Percentiles rank a stretch among this genome's conserved stretches.
Conservation (phyloP, 1,140 invertebrate species). For the Lepidurus apus region DNA sequence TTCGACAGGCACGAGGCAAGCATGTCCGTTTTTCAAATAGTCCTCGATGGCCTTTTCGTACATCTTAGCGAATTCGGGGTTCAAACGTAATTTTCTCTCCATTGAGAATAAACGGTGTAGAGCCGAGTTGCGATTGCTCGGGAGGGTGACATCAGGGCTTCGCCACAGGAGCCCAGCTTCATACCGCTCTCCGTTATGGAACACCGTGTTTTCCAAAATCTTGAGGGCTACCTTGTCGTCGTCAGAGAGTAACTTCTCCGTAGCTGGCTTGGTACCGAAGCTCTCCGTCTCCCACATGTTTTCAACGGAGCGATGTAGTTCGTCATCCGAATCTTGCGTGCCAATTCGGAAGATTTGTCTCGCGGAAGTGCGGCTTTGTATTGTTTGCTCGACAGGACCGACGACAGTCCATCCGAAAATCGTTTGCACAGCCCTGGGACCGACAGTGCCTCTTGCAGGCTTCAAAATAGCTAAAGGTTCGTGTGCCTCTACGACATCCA, state of each 20-base stretch:
- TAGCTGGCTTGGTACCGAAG: slow-evolving; percentile 23
- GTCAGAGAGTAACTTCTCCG: background rate
- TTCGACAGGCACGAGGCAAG: background rate
- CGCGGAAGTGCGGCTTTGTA: background rate
- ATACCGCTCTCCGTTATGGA: slow-evolving; percentile 31
- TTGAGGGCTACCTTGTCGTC: slow-evolving; percentile 23
- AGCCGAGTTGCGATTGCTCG: slow-evolving; percentile 12
- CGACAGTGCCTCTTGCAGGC: background rate
- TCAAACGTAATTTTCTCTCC: background rate
- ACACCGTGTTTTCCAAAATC: slow-evolving; percentile 29
- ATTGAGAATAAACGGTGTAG: background rate
- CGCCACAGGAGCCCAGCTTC: slow-evolving; percentile 35
- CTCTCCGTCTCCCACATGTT: slow-evolving; percentile 29
- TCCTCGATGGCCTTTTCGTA: background rate
- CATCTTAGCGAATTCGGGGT: background rate
- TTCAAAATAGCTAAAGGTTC: background rate
- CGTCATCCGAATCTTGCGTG: background rate
- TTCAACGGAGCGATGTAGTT: slow-evolving; percentile 28
- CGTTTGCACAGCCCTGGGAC: slow-evolving; percentile 17
- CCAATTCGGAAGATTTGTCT: background rate
- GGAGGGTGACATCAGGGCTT: slow-evolving; percentile 26
- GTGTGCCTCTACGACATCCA: slow-evolving; percentile 28
- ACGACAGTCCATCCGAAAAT: slow-evolving; percentile 25
- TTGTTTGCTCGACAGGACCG: background rate
- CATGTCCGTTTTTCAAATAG: slow-evolving; percentile 12